Conservation (phyloP, 1,140 invertebrate species). For the Drosophila grimshawi region DNA sequence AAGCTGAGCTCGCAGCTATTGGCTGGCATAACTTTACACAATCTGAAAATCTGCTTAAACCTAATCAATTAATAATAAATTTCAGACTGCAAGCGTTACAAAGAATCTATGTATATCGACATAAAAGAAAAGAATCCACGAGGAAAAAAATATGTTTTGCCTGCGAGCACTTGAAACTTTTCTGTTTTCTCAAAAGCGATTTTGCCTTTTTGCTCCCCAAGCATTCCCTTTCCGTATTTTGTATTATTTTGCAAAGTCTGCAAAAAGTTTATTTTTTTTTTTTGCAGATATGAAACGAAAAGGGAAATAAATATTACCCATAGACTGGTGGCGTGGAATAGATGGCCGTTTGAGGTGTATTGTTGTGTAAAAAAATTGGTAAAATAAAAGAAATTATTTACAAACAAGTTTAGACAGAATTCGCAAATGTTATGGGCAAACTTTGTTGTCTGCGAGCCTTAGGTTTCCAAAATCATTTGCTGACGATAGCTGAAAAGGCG, state of each 20-base stretch:
- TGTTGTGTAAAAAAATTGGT: constrained; percentile 81
- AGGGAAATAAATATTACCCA: constrained; percentile 29
- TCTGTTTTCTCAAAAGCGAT: constrained; percentile 48
- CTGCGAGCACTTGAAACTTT: constrained; percentile 64
- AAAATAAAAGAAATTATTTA: constrained; percentile 83
- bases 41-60: constrained; percentile 71
- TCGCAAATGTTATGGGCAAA: constrained; percentile 80
- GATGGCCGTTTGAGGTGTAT: constrained; percentile 74
- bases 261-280: constrained; percentile 57
- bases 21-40: constrained; percentile 33
- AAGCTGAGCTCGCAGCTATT: constrained; percentile 20
- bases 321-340: neutral
- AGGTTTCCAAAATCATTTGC: constrained; percentile 48
- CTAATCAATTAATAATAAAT: constrained; percentile 82
- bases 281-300: constrained; percentile 38
- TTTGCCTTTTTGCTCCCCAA: constrained; percentile 17
- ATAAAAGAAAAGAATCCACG: constrained; percentile 3
- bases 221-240: constrained; percentile 1
- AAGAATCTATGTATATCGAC: constrained; percentile 40
- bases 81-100: constrained; percentile 59
- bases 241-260: constrained; percentile 70
- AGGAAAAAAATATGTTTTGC: constrained; percentile 50
- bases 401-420: constrained; percentile 81
- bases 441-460: constrained; percentile 62
- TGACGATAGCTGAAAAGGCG: constrained; percentile 53